Base-by-base conservation (phyloP, 2,888 invertebrate genomes). In the Lepidonotus clava region DNA sequence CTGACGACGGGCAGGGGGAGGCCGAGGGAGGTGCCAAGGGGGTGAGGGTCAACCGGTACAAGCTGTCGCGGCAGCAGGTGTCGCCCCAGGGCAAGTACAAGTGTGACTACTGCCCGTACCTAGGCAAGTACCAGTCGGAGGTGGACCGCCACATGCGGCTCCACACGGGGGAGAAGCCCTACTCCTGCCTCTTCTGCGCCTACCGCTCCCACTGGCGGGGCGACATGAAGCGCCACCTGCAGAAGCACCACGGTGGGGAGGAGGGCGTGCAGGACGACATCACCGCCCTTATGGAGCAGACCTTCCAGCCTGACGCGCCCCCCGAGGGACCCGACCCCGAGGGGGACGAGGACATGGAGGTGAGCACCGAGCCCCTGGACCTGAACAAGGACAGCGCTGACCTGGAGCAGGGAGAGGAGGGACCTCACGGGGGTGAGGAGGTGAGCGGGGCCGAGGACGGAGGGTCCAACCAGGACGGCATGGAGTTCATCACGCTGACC, bases 31-130 rank as follows among this genome's bases (percentile, higher is more conserved):
- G 18, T 1, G 6, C 24, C 41, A 24, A 80, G 5, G 11, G 1
- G 46, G 11, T 80, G 80, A 80, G 46, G 18, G 80, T 80, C n/a
- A 24, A 51, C 28, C n/a, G 80, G 5, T 80, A 80, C 41, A 80
- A 46, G 41, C 46, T 80, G 8, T 41, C 80, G 1, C 14, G 80
- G 18, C 80, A 80, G 24, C 80, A 96, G 46, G 40, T 85, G 14
- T 66, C 67, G 0, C 85, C 85, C 5, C 46, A 6, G 95, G 95
- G 21, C 96, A 85, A 85, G 32, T 80, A 96, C 92, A 96, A 96
- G 91, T 97, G 97, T 91, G 95, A 95, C 77, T 95, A 96, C 90
- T 97, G 97, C 88, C 88, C 90, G 2, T 93, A 92, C 86, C 90
- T 91, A 2, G 94, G 94, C 14, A 94, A 93, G 85, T 95, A 93